These are phyloP conservation scores for Platyrinchus mystaceus DNA, from an alignment of 2,797 vertebrate genomes.

Conservation along the genomic window DNA sequence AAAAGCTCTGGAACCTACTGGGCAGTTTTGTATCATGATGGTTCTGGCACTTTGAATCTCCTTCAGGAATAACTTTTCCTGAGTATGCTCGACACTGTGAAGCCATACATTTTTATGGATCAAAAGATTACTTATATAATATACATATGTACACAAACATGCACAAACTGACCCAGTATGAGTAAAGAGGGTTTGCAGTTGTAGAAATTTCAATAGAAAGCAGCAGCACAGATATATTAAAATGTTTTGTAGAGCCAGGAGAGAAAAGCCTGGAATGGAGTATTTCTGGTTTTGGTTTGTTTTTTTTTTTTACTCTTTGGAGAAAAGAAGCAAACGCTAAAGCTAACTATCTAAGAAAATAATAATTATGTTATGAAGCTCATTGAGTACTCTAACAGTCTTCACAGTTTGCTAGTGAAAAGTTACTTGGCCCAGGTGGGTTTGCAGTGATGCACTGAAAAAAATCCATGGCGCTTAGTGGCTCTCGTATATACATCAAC, in stretches of 20 bases:
- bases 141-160: neutral
- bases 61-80: neutral
- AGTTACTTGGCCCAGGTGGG: neutral
- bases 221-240: neutral
- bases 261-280: neutral
- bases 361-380: neutral
- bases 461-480: neutral
- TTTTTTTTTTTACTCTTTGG: neutral
- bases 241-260: neutral
- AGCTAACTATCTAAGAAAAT: neutral
- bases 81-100: neutral
- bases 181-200: neutral
- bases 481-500: neutral
- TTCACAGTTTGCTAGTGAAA: neutral
- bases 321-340: neutral
- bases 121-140: neutral
- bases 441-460: neutral
- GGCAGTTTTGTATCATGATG: accelerated
- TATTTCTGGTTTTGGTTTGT: neutral
- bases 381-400: neutral
- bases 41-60: neutral
- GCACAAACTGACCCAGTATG: neutral
- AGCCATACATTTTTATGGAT: neutral
- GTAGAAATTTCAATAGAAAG: neutral
- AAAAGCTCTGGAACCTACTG: neutral